These are phyloP conservation scores for Phengaris alcon DNA, from an alignment of 2,888 invertebrate species.

Conservation along the genomic window DNA sequence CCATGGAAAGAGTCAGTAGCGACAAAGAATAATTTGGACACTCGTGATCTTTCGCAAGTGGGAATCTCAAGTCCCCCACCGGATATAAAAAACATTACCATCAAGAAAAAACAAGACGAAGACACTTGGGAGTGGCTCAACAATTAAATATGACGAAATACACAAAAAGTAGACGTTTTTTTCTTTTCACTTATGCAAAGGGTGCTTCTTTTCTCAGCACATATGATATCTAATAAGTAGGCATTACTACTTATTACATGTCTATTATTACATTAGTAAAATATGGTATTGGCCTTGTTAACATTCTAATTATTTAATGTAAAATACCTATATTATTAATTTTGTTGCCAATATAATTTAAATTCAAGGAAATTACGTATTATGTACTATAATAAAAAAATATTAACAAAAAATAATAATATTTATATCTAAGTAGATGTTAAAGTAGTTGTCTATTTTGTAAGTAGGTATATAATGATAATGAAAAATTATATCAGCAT, in stretches of 20 bases:
- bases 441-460: not conserved
- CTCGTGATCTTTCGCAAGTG: conserved; percentile 62
- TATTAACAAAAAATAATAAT: no score
- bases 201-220: not conserved
- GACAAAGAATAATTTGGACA: conserved; percentile 60
- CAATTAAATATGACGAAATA: conserved; percentile 44
- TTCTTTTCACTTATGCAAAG: not conserved
- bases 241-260: not conserved
- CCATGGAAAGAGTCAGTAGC: conserved; percentile 65
- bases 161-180: not conserved
- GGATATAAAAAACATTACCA: conserved; percentile 56
- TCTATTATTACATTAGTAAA: not conserved
- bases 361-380: no score
- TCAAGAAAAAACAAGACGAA: conserved; percentile 54
- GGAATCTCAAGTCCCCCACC: conserved; percentile 65
- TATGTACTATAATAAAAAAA: no score
- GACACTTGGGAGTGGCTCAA: conserved; percentile 75
- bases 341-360: no score
- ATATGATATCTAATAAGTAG: not conserved
- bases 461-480: not conserved
- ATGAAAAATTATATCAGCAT: not conserved
- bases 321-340: no score
- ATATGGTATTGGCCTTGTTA: not conserved
- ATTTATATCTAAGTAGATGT: not conserved
- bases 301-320: no score